Percentiles rank a stretch among this genome's conserved stretches.
phyloP scores from a whole-genome alignment of 2,797 vertebrate species.

The Remorina albescens region DNA sequence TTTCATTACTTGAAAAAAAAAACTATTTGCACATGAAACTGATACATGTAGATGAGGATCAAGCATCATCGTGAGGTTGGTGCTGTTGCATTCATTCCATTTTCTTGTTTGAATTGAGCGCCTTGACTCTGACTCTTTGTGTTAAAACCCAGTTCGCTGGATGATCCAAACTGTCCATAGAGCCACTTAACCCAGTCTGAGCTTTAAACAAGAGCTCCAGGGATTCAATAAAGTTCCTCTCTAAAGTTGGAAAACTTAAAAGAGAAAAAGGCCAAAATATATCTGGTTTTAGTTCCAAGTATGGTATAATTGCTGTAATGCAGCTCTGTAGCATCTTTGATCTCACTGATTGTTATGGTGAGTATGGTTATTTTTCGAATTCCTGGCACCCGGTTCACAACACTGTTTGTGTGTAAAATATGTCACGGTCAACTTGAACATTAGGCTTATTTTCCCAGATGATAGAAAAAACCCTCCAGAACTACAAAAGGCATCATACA shows the following conservation, averaged over 20 bases:
- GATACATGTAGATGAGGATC: slow-evolving; percentile 8
- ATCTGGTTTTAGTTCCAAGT: background rate
- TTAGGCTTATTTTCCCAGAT: background rate
- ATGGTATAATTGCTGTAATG: slow-evolving; percentile 10
- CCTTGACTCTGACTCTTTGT: slow-evolving; percentile 50
- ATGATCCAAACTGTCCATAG: slow-evolving; percentile 30
- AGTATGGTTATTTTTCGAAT: background rate
- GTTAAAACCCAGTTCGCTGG: slow-evolving; percentile 29
- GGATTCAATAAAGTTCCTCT: background rate
- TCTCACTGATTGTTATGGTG: slow-evolving; percentile 23
- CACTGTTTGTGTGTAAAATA: slow-evolving; percentile 1
- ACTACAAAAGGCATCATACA: slow-evolving; percentile 6
- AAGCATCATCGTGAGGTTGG: slow-evolving; percentile 6
- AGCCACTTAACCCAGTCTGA: background rate
- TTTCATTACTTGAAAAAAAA: slow-evolving; percentile 35
- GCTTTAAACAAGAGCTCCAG: background rate
- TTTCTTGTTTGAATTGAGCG: slow-evolving; percentile 34
- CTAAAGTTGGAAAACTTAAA: background rate
- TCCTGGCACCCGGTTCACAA: background rate
- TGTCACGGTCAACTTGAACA: background rate
- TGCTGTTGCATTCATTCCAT: slow-evolving; percentile 22
- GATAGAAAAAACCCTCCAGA: background rate
- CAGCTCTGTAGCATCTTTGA: slow-evolving; percentile 1
- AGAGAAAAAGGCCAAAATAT: background rate
- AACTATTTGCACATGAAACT: slow-evolving; percentile 51